These are phyloP conservation scores for Leptinotarsa undecemlineata DNA, from an alignment of 1,140 invertebrate genomes.

Conservation along the genomic window DNA sequence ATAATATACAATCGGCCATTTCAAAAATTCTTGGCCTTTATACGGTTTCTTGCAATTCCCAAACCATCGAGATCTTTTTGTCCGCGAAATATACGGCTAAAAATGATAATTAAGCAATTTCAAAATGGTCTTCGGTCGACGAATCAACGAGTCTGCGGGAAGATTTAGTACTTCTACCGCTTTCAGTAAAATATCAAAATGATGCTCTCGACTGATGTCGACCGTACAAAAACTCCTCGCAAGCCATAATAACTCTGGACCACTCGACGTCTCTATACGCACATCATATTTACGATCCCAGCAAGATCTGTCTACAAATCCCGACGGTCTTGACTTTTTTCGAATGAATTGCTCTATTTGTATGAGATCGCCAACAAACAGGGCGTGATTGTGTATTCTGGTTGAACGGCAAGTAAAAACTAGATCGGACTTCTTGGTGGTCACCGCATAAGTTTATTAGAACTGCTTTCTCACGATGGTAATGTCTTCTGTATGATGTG, in stretches of 20 bases:
- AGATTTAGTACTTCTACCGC: conserved; percentile 26
- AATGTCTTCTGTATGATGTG: not conserved
- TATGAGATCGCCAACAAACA: conserved; percentile 37
- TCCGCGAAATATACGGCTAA: conserved; percentile 18
- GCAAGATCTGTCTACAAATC: conserved; percentile 40
- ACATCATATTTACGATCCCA: conserved; percentile 35
- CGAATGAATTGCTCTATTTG: conserved; percentile 44
- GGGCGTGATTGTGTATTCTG: conserved; percentile 20
- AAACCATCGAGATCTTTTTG: not conserved
- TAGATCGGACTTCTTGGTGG: conserved; percentile 8
- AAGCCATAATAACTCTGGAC: conserved; percentile 37
- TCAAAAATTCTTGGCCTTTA: not conserved
- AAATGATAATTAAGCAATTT: conserved; percentile 32
- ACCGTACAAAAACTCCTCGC: conserved; percentile 35
- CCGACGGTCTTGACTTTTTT: conserved; percentile 33
- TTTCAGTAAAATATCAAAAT: conserved; percentile 36
- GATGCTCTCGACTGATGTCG: conserved; percentile 28
- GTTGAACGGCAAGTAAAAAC: conserved; percentile 4
- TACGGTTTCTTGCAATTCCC: not conserved
- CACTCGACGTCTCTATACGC: conserved; percentile 36
- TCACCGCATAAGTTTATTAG: conserved; percentile 2
- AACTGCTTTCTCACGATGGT: not conserved
- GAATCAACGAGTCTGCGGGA: not conserved
- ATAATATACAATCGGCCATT: not conserved
- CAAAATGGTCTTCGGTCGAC: conserved; percentile 15